Evolutionary conservation across 2,888 invertebrate genomes (phyloP), one percentile per base, ranked within the genome.

Genomic region (Drosophila koepferae): DNA sequence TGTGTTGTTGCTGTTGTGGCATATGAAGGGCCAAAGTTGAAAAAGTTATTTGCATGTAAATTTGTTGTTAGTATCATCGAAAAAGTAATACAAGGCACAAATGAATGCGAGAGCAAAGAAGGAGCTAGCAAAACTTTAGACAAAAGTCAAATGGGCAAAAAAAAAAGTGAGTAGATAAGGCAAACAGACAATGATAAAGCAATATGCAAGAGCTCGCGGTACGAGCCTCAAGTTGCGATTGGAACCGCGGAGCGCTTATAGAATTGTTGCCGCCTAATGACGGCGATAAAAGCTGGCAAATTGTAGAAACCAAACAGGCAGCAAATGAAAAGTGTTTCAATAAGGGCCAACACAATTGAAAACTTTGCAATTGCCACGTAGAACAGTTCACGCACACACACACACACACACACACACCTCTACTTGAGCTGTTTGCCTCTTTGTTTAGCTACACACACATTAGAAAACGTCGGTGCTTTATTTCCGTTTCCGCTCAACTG

Each of bases 31-130:
- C 64, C 76, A 89, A 86, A 87, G 89, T 89, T 89, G 81, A 87
- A 82, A 86, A 89, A 87, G 87, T 87, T 87, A 87, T 89, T 87
- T 87, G 86, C 89, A 87, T 87, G 85, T 87, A 87, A 89, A 87
- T 87, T 89, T 85, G 87, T 81, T 87, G 81, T 72, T 82, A 82
- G 81, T 74, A 81, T 74, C 81, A 81, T 76, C 81, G 71, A 84
- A 86, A 83, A 86, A 80, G 87, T 87, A 85, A 85, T 81, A 85
- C 86, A 78, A 84, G 63, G 54, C 70, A 72, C 69, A 67, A 74
- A 80, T 56, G 58, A 74, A 71, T 62, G 64, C 40, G 56, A 72
- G 34, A 68, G 51, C 54, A 53, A 69, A 63, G 66, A 51, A 46
- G 71, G 40, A 65, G 49, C 63, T 6, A 28, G 31, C 18, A 64